Conservation (phyloP, 92 coral and sea anemone genomes). For the Phenganax marumi region DNA sequence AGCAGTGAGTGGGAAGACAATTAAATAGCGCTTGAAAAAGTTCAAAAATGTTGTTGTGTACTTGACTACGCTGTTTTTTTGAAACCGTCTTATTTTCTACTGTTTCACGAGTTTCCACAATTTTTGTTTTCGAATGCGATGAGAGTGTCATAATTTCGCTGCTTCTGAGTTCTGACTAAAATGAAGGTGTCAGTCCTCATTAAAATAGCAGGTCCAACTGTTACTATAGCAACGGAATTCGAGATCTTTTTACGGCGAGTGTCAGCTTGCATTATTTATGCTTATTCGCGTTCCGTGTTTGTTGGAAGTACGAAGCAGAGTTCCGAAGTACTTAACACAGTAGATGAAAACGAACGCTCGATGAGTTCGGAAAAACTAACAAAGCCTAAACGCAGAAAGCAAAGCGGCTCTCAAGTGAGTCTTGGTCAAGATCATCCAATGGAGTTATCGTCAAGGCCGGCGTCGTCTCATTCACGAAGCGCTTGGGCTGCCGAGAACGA, state of each 20-base stretch:
- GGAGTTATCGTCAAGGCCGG: conserved; percentile 86
- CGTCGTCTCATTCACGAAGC: conserved; percentile 77
- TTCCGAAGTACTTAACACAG: conserved; percentile 30
- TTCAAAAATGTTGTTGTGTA: neutral
- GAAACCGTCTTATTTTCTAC: neutral
- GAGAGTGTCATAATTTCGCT: neutral
- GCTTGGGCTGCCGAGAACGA: conserved; percentile 93
- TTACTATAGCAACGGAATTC: conserved; percentile 37
- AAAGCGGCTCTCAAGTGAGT: conserved; percentile 83
- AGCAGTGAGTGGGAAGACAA: conserved; percentile 1
- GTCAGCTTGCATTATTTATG: conserved; percentile 31
- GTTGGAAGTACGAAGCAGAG: neutral
- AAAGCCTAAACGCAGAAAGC: conserved; percentile 45
- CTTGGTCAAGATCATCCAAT: conserved; percentile 83
- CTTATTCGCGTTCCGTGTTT: neutral
- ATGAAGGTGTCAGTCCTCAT: conserved; percentile 33
- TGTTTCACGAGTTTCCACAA: neutral
- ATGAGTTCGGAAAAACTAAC: conserved; percentile 40
- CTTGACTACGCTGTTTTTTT: neutral
- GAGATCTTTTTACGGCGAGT: conserved; percentile 29
- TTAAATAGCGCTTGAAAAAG: conserved; percentile 10
- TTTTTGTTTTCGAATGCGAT: neutral
- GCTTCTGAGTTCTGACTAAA: neutral
- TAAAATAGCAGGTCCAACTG: conserved; percentile 28
- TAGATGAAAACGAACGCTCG: neutral